These are phyloP conservation scores for Paragorgia papillata DNA, from an alignment of 92 coral and sea anemone genomes.

Conservation along the genomic window DNA sequence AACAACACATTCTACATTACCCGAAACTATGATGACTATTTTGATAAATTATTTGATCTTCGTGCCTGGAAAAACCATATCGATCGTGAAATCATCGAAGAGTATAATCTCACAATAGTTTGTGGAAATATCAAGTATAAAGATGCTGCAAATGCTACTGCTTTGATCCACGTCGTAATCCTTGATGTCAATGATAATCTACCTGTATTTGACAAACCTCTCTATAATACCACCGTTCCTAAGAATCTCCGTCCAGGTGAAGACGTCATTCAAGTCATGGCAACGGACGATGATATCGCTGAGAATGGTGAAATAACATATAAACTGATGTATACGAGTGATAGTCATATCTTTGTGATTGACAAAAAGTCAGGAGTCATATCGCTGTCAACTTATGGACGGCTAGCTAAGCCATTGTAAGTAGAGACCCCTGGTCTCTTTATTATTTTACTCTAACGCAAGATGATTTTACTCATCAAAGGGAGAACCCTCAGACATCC, in stretches of 20 bases:
- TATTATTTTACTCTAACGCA: too few species aligned
- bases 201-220: slow-evolving; percentile 14
- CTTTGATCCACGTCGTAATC: slow-evolving; percentile 13
- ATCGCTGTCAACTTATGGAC: not conserved
- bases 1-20: slow-evolving; percentile 4
- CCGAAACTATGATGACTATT: not conserved
- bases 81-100: slow-evolving; percentile 6
- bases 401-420: slow-evolving; percentile 3
- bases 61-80: not conserved
- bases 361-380: slow-evolving; percentile 1
- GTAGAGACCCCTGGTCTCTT: not conserved
- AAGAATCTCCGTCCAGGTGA: not conserved
- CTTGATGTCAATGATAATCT: slow-evolving; percentile 23
- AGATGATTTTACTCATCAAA: too few species aligned
- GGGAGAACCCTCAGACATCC: too few species aligned
- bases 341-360: slow-evolving; percentile 17
- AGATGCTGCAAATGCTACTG: not conserved
- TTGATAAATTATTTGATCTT: not conserved
- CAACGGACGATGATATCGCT: slow-evolving; percentile 13
- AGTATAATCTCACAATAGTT: slow-evolving; percentile 4
- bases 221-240: slow-evolving; percentile 11
- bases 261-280: slow-evolving; percentile 15
- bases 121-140: not conserved
- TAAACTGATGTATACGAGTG: not conserved
- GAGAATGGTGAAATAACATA: slow-evolving; percentile 24